These are phyloP conservation scores for Syngnathus acus DNA, from an alignment of 2,797 vertebrate species.

Conservation along the genomic window DNA sequence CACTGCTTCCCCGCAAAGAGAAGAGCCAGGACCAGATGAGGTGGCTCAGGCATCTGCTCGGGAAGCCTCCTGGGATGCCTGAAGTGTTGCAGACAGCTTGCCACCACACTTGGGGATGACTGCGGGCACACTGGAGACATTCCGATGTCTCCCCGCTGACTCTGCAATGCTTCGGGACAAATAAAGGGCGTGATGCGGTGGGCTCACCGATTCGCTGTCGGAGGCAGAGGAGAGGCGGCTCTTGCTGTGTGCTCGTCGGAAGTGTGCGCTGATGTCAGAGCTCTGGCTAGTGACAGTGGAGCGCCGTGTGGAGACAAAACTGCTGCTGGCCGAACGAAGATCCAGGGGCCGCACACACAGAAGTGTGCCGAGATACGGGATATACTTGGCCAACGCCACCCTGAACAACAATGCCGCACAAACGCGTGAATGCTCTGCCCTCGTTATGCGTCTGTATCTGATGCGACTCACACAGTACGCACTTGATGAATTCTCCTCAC, in stretches of 20 bases:
- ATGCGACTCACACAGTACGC: too few species aligned
- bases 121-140: too few species aligned
- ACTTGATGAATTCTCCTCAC: too few species aligned
- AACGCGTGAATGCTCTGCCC: not conserved
- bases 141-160: too few species aligned
- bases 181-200: too few species aligned
- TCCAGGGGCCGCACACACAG: slow-evolving; percentile 72
- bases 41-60: not conserved
- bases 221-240: slow-evolving; percentile 74
- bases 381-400: slow-evolving; percentile 80
- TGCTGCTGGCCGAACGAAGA: slow-evolving; percentile 71
- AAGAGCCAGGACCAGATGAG: not conserved
- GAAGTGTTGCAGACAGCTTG: not conserved
- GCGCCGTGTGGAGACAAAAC: slow-evolving; percentile 76
- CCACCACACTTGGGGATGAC: not conserved
- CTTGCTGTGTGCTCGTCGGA: slow-evolving; percentile 56
- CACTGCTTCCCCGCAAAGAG: not conserved
- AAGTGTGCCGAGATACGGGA: slow-evolving; percentile 77
- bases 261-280: slow-evolving; percentile 72
- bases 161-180: not conserved
- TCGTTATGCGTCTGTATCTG: too few species aligned
- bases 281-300: slow-evolving; percentile 79
- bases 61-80: too few species aligned
- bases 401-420: slow-evolving; percentile 47
- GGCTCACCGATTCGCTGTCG: slow-evolving; percentile 76